Evolutionary conservation across 2,797 vertebrate genomes (phyloP).

Genomic region (Argya squamiceps): DNA sequence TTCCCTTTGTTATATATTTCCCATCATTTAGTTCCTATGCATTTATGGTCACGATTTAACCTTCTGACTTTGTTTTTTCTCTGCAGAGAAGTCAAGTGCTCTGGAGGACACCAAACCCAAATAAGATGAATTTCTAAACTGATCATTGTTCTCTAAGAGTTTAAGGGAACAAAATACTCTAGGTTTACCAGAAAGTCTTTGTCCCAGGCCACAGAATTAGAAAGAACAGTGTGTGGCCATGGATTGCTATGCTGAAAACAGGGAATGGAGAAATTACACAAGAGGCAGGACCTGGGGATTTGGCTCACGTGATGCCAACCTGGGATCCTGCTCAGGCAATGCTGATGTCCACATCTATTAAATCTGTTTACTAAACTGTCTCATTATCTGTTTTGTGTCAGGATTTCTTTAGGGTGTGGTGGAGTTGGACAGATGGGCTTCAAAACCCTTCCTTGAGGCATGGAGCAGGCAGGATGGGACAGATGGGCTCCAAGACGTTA

Average conservation of each 20-base stretch:
- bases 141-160: not conserved
- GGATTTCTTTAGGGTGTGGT: constrained; percentile 77
- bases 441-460: constrained; percentile 73
- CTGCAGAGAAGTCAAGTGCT: not conserved
- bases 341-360: constrained; percentile 76
- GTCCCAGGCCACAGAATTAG: not conserved
- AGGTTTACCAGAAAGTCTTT: not conserved
- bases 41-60: not conserved
- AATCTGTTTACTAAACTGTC: constrained; percentile 76
- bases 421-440: constrained; percentile 76
- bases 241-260: not conserved
- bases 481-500: constrained; percentile 75
- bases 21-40: not conserved
- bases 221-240: not conserved
- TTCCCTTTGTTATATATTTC: not conserved
- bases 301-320: constrained; percentile 29
- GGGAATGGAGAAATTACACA: constrained; percentile 27
- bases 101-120: not conserved
- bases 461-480: constrained; percentile 55
- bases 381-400: constrained; percentile 75
- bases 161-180: not conserved
- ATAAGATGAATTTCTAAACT: not conserved
- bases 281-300: constrained; percentile 2
- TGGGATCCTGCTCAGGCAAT: constrained; percentile 29
- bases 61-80: not conserved